Conservation (phyloP, 2,888 invertebrate species). For the Tipula confusa region DNA sequence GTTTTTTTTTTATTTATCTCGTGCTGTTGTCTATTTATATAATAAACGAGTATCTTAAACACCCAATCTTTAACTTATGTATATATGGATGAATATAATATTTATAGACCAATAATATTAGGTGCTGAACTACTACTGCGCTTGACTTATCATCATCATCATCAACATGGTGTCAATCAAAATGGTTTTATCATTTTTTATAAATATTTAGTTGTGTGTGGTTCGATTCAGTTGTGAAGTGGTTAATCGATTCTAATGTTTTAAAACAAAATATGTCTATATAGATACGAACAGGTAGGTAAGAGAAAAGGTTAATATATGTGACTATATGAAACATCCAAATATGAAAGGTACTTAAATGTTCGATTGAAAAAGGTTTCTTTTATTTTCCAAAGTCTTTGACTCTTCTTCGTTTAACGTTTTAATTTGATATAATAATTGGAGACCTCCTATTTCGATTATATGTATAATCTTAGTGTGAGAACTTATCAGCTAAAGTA, state of each 20-base stretch:
- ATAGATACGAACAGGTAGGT: conserved; percentile 14
- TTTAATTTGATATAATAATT: background rate
- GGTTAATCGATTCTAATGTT: conserved; percentile 12
- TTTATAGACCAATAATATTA: background rate
- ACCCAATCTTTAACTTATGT: background rate
- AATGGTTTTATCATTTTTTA: background rate
- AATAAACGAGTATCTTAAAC: background rate
- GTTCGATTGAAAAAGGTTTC: background rate
- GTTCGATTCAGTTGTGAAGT: background rate
- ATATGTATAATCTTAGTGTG: no score
- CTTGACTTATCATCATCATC: conserved; percentile 13
- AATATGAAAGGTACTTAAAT: background rate
- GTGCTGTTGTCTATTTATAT: background rate
- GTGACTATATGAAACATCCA: background rate
- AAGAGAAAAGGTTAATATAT: background rate
- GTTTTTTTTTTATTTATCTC: background rate
- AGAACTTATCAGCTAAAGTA: no score
- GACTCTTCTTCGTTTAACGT: background rate
- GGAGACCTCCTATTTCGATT: background rate
- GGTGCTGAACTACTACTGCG: conserved; percentile 20
- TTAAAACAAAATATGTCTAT: background rate
- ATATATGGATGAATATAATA: background rate
- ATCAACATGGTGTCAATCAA: background rate
- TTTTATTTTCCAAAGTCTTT: background rate
- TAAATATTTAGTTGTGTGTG: background rate